Percentiles rank a stretch among this genome's conserved stretches.
phyloP scores from a whole-genome alignment of 2,797 vertebrate species.

The Neostethus bicornis region DNA sequence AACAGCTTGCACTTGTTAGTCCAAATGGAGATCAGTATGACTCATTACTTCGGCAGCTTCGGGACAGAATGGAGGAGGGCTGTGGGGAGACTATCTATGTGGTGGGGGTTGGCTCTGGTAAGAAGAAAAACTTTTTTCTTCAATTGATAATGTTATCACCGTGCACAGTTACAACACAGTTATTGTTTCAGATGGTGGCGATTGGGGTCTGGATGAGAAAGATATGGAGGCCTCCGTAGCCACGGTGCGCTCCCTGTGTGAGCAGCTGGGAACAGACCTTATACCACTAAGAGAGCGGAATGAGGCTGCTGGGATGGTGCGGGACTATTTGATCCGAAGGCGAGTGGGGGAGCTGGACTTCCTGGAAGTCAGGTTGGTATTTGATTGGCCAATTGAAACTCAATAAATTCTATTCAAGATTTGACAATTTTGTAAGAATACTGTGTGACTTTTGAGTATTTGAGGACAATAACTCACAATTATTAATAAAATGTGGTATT shows the following conservation, averaged over 20 bases:
- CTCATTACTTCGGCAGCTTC: conserved; percentile 91
- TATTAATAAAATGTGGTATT: not conserved
- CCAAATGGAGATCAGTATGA: conserved; percentile 97
- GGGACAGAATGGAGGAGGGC: conserved; percentile 95
- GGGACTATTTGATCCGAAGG: conserved; percentile 93
- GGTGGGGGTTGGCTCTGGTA: conserved; percentile 97
- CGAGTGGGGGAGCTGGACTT: conserved; percentile 97
- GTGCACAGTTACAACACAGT: not conserved
- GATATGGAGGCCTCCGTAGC: conserved; percentile 97
- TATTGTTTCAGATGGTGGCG: conserved; percentile 86
- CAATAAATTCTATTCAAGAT: not conserved
- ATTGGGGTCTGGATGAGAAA: conserved; percentile 91
- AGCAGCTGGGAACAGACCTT: conserved; percentile 92
- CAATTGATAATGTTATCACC: not conserved
- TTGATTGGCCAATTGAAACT: not conserved
- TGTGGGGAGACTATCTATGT: conserved; percentile 98
- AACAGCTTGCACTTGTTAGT: conserved; percentile 93
- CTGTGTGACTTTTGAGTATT: not conserved
- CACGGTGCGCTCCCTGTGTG: conserved; percentile 92
- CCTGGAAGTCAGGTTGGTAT: conserved; percentile 96
- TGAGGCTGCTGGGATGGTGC: conserved; percentile 89
- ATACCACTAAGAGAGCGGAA: conserved; percentile 91
- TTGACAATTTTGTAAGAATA: not conserved
- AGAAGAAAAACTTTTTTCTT: conserved; percentile 48
- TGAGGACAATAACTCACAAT: not conserved